These are phyloP conservation scores for silkworm (Bombyx mori) DNA, from an alignment of 1,140 invertebrate species.

Conservation along the genomic window ASM3026992v2 NC_085110.1:9671501-9672000, in stretches of 20 bases:
- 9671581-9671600: slow-evolving; percentile 37
- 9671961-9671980: slow-evolving; percentile 20
- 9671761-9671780: slow-evolving; percentile 24
- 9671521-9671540: slow-evolving; percentile 36
- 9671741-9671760: slow-evolving; percentile 28
- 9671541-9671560: slow-evolving; percentile 23
- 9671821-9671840: slow-evolving; percentile 25
- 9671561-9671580: slow-evolving; percentile 37
- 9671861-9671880: slow-evolving; percentile 28
- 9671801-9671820: slow-evolving; percentile 39
- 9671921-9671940: slow-evolving; percentile 23
- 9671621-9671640: slow-evolving; percentile 41
- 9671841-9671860: slow-evolving; percentile 30
- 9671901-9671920: slow-evolving; percentile 23
- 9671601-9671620: slow-evolving; percentile 39
- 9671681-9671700: slow-evolving; percentile 40
- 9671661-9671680: slow-evolving; percentile 36
- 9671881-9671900: slow-evolving; percentile 33
- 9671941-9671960: slow-evolving; percentile 25
- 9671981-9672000: slow-evolving; percentile 17
- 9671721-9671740: slow-evolving; percentile 37
- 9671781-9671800: slow-evolving; percentile 34
- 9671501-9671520: too few relatives aligned
- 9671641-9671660: slow-evolving; percentile 37
- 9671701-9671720: slow-evolving; percentile 29